phyloP scores from a whole-genome alignment of 2,888 invertebrate genomes.

The Piscicola geometra region DNA sequence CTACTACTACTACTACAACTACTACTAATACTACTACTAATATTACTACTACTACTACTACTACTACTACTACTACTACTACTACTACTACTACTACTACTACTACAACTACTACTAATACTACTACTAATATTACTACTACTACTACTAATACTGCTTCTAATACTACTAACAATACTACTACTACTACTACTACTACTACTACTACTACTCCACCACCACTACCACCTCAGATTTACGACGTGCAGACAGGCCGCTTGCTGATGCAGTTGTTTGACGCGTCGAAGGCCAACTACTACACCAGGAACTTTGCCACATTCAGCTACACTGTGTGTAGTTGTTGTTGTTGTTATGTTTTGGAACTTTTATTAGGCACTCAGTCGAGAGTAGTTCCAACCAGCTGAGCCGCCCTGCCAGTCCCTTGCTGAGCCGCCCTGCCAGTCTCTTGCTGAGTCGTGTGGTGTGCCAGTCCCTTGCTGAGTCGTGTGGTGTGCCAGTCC shows the following conservation, averaged over 20 bases:
- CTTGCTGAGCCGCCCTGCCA: no score
- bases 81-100: slow-evolving; percentile 23
- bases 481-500: no score
- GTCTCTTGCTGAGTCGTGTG: no score
- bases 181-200: not conserved
- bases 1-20: no score
- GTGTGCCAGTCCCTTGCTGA: no score
- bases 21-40: not conserved
- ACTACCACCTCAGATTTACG: slow-evolving; percentile 68
- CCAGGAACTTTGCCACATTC: slow-evolving; percentile 87
- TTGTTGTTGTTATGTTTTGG: not conserved
- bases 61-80: not conserved
- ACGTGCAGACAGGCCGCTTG: slow-evolving; percentile 73
- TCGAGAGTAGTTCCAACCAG: no score
- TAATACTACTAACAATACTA: no score
- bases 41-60: not conserved
- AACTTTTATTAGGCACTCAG: not conserved
- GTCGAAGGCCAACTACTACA: slow-evolving; percentile 82
- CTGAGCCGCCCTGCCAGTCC: no score
- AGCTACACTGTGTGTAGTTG: slow-evolving; percentile 57
- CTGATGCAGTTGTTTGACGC: slow-evolving; percentile 70
- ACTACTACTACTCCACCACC: not conserved
- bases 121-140: no score
- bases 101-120: no score
- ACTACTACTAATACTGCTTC: no score